phyloP scores from a whole-genome alignment of 2,888 invertebrate genomes.

The Schrankia costaestrigalis region DNA sequence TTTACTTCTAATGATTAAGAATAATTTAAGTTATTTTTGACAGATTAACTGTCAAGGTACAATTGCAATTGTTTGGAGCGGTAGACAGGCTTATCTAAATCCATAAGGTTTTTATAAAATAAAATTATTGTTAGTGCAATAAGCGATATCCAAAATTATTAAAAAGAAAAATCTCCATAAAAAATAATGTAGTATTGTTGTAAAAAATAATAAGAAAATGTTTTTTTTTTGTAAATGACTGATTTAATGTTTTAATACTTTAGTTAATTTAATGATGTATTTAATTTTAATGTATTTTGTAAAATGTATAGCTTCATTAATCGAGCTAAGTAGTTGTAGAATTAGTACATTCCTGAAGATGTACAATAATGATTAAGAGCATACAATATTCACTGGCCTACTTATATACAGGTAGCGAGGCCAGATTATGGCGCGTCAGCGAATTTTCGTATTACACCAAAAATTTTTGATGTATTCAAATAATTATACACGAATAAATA shows the following conservation, averaged over 20 bases:
- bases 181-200: conserved; percentile 34
- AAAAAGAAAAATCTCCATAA: conserved; percentile 34
- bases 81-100: conserved; percentile 23
- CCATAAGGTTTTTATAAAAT: conserved; percentile 24
- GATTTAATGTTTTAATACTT: conserved; percentile 59
- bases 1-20: conserved; percentile 32
- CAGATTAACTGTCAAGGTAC: conserved; percentile 5
- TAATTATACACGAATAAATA: conserved; percentile 71
- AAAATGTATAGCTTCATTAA: conserved; percentile 43
- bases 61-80: conserved; percentile 11
- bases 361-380: conserved; percentile 63
- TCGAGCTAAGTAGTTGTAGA: conserved; percentile 57
- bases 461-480: conserved; percentile 73
- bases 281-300: conserved; percentile 53
- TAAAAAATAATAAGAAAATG: conserved; percentile 47
- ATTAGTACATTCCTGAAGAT: conserved; percentile 74
- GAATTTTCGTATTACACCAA: conserved; percentile 74
- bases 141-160: conserved; percentile 46
- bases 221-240: conserved; percentile 63
- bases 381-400: conserved; percentile 53
- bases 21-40: conserved; percentile 13
- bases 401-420: conserved; percentile 44
- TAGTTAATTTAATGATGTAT: conserved; percentile 65
- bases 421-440: conserved; percentile 53
- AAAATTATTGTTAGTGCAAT: conserved; percentile 45